Evolutionary conservation across 2,113 vertebrate species (phyloP).

Genomic region (Oreocharis arfaki): DNA sequence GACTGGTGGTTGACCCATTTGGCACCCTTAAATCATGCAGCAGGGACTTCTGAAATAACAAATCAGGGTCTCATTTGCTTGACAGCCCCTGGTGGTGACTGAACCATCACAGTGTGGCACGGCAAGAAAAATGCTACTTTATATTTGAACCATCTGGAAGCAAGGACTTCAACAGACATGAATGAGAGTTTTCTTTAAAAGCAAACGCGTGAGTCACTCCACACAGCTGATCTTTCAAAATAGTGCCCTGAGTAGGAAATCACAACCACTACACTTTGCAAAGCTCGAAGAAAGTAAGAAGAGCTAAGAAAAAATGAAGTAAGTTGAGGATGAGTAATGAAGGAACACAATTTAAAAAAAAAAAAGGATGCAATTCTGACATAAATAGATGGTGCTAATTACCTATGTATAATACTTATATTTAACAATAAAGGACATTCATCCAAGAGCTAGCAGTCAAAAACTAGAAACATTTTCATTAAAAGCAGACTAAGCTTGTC

Average conservation of each 20-base stretch:
- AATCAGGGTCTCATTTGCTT: background rate
- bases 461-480: background rate
- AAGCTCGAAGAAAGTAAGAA: background rate
- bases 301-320: background rate
- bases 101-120: background rate
- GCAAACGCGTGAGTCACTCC: background rate
- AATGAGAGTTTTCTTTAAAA: background rate
- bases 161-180: background rate
- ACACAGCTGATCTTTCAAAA: background rate
- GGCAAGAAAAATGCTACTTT: background rate
- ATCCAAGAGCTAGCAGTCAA: background rate
- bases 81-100: background rate
- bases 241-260: background rate
- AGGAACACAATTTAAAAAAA: background rate
- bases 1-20: background rate
- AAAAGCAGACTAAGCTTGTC: background rate
- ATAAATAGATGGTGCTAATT: background rate
- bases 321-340: background rate
- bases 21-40: background rate
- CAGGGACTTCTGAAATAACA: background rate
- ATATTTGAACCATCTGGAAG: conserved; percentile 7
- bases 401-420: background rate
- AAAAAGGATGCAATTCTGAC: background rate
- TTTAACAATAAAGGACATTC: background rate
- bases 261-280: background rate